Evolutionary conservation across 2,797 vertebrate species (phyloP).

Genomic region (Furcifer pardalis): DNA sequence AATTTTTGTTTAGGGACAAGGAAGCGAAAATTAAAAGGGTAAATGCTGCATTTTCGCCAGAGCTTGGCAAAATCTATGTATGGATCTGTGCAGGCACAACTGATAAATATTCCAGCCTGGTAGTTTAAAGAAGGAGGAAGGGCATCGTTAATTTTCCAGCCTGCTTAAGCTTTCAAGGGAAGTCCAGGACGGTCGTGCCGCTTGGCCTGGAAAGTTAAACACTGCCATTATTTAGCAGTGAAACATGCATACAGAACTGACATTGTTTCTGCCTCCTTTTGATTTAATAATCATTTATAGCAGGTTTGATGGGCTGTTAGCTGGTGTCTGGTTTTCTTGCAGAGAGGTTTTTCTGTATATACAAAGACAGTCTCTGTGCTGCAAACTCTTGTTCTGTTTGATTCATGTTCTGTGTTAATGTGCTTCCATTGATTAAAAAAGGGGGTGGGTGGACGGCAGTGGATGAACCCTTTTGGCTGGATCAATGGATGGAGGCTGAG

Average conservation of each 20-base stretch:
- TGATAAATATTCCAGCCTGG: conserved; percentile 65
- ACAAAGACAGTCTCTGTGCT: conserved; percentile 33
- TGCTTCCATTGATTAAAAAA: conserved; percentile 30
- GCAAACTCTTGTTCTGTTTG: conserved; percentile 49
- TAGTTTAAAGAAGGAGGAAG: conserved; percentile 57
- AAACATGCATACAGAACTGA: conserved; percentile 39
- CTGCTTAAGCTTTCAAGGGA: conserved; percentile 62
- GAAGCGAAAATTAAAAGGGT: background rate
- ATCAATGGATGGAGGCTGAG: background rate
- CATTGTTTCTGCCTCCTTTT: conserved; percentile 58
- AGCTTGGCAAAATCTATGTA: conserved; percentile 28
- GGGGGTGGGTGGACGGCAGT: background rate
- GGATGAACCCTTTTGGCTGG: background rate
- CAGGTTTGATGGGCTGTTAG: conserved; percentile 9
- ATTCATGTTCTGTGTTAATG: conserved; percentile 29
- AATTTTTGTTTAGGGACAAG: background rate
- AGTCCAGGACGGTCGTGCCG: conserved; percentile 56
- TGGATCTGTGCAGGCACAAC: conserved; percentile 40
- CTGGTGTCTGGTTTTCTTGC: conserved; percentile 38
- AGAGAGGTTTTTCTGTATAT: conserved; percentile 28
- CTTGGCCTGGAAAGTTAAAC: conserved; percentile 67
- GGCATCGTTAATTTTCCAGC: conserved; percentile 64
- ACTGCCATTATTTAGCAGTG: conserved; percentile 58
- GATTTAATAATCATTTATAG: conserved; percentile 62
- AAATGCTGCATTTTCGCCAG: conserved; percentile 34